These are phyloP conservation scores for Ostrea edulis DNA, from an alignment of 1,140 invertebrate genomes.

Conservation along the genomic window DNA sequence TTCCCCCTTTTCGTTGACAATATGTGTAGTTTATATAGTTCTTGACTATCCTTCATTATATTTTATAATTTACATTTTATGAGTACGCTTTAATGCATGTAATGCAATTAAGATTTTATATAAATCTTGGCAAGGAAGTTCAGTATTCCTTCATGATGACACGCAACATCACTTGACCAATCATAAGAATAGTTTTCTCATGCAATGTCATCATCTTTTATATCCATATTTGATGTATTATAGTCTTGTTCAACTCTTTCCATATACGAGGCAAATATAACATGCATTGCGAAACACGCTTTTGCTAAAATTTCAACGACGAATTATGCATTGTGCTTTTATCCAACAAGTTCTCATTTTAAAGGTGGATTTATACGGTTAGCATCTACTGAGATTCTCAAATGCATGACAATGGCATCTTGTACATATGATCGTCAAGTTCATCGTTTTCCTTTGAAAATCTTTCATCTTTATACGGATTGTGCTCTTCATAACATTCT, in stretches of 20 bases:
- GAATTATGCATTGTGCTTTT: background rate
- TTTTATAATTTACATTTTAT: too few relatives aligned
- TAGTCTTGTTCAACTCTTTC: too few relatives aligned
- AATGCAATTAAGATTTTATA: too few relatives aligned
- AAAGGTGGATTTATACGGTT: slow-evolving; percentile 1
- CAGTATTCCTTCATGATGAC: background rate
- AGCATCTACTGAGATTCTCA: background rate
- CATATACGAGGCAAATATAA: too few relatives aligned
- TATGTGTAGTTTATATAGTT: too few relatives aligned
- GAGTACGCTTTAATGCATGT: too few relatives aligned
- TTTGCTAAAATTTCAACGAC: too few relatives aligned
- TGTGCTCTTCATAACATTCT: background rate
- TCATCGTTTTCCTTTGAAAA: background rate
- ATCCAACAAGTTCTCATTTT: background rate
- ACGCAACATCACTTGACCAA: background rate
- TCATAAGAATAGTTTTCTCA: slow-evolving; percentile 10
- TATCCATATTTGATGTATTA: too few relatives aligned
- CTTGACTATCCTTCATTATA: too few relatives aligned
- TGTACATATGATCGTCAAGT: background rate
- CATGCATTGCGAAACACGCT: too few relatives aligned
- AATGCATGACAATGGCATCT: too few relatives aligned
- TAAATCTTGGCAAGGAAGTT: background rate
- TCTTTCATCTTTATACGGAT: background rate
- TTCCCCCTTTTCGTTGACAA: too few relatives aligned
- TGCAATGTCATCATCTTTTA: background rate